Evolutionary conservation across 2,113 vertebrate genomes (phyloP).

Genomic region (Corvus hawaiiensis): DNA sequence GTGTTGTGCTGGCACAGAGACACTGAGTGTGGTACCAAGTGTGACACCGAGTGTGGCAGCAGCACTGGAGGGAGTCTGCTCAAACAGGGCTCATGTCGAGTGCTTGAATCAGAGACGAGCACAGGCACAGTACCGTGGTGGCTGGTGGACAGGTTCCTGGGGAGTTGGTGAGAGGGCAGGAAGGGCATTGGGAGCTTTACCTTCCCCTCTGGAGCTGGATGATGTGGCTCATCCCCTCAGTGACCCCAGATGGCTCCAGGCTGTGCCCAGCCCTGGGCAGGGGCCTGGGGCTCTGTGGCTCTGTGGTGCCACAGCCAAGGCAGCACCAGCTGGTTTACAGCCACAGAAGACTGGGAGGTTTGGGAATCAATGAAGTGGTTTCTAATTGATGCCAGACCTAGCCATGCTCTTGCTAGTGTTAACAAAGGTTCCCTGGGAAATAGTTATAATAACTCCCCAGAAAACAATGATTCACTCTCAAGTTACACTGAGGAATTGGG

Average conservation of each 20-base stretch:
- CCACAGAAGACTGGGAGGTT: neutral
- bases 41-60: neutral
- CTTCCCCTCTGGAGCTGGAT: fast-evolving
- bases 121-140: neutral
- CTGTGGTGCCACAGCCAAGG: neutral
- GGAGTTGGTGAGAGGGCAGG: neutral
- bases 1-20: neutral
- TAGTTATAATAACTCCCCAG: neutral
- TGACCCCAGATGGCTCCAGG: fast-evolving
- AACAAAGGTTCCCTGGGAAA: neutral
- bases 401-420: neutral
- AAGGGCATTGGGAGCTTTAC: neutral
- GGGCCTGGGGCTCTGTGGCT: neutral
- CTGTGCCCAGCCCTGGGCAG: neutral
- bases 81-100: neutral
- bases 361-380: neutral
- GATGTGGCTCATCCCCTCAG: neutral
- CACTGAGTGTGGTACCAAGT: neutral
- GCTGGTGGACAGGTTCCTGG: neutral
- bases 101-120: neutral
- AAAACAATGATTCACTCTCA: neutral
- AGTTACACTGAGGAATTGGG: neutral
- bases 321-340: neutral
- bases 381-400: neutral
- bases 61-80: neutral